Evolutionary conservation across 2,797 vertebrate species (phyloP).

Genomic region (Pseudochaenichthys georgianus): DNA sequence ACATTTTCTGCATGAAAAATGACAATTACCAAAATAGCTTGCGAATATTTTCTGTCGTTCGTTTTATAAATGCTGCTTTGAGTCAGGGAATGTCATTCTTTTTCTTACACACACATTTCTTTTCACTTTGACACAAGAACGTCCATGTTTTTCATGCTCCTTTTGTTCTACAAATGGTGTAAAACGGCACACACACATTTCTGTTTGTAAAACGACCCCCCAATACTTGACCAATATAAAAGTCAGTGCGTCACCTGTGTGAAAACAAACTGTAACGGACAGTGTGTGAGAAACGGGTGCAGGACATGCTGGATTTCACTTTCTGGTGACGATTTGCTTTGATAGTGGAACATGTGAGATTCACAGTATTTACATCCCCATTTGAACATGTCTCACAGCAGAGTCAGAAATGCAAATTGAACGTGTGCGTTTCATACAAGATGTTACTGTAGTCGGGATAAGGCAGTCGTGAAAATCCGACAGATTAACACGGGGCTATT

Average conservation of each 20-base stretch:
- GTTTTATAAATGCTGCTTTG: neutral
- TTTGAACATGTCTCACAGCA: constrained; percentile 55
- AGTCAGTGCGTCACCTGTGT: neutral
- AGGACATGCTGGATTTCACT: constrained; percentile 18
- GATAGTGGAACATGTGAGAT: constrained; percentile 29
- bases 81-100: constrained; percentile 18
- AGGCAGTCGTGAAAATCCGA: constrained; percentile 45
- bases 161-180: neutral
- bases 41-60: no score
- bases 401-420: constrained; percentile 54
- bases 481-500: neutral
- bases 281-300: constrained; percentile 7
- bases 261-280: constrained; percentile 20
- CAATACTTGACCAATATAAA: constrained; percentile 13
- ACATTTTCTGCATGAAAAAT: no score
- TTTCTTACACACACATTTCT: neutral
- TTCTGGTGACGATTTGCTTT: no score
- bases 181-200: constrained; percentile 32
- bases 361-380: constrained; percentile 70
- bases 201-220: constrained; percentile 30
- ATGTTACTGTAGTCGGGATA: constrained; percentile 22
- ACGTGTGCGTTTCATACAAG: constrained; percentile 37
- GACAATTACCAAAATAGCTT: no score
- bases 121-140: neutral
- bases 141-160: neutral